These are phyloP conservation scores for Palythoa caribaeorum DNA, from an alignment of 92 coral and sea anemone genomes.

Conservation along the genomic window DNA sequence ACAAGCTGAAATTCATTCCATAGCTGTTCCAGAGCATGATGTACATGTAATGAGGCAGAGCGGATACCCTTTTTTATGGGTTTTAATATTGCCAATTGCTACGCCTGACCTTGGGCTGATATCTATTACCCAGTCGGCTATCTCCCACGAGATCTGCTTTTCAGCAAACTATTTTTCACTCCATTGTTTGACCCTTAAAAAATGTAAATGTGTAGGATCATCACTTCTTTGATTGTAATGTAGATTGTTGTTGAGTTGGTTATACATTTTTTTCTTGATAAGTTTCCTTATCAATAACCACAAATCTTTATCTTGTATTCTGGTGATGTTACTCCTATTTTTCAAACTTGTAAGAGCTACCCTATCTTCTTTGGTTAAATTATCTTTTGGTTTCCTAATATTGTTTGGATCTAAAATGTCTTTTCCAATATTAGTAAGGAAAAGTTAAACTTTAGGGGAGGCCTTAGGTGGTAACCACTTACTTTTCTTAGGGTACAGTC, in stretches of 20 bases:
- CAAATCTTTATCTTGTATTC: not conserved
- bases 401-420: constrained; percentile 7
- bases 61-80: too few species aligned
- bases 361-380: not conserved
- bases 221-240: not conserved
- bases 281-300: not conserved
- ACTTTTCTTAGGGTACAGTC: not conserved
- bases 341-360: not conserved
- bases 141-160: not conserved
- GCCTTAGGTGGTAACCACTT: not conserved
- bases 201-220: not conserved
- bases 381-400: not conserved
- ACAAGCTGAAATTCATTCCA: not conserved
- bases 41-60: too few species aligned
- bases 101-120: not conserved
- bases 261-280: not conserved
- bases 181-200: not conserved
- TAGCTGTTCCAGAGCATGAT: not conserved
- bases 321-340: not conserved
- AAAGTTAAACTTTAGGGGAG: not conserved
- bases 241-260: not conserved
- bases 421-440: not conserved
- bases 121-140: not conserved
- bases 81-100: not conserved
- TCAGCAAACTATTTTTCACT: not conserved